phyloP scores from a whole-genome alignment of 2,113 vertebrate genomes.

The Struthio camelus region DNA sequence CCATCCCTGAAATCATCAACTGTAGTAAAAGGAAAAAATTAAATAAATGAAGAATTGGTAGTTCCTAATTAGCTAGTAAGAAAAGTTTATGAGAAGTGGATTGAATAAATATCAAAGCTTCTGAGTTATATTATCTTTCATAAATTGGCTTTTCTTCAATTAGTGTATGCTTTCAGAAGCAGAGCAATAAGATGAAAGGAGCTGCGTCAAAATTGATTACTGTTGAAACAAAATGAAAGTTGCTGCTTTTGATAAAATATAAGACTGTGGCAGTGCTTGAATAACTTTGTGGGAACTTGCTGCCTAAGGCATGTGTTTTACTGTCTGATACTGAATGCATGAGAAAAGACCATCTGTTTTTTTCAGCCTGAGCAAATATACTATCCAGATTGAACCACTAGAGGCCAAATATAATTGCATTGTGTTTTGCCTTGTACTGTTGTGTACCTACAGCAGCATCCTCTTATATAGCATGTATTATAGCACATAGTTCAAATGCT shows the following conservation, averaged over 20 bases:
- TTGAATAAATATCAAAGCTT: conserved; percentile 44
- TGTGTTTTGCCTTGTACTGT: background rate
- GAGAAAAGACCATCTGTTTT: conserved; percentile 32
- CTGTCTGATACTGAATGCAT: background rate
- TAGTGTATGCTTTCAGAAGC: conserved; percentile 23
- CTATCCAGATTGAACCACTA: background rate
- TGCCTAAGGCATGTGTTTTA: conserved; percentile 36
- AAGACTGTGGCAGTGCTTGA: background rate
- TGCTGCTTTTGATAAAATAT: conserved; percentile 39
- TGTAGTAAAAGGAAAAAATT: conserved; percentile 27
- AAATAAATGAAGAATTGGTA: conserved; percentile 37
- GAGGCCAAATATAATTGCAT: conserved; percentile 22
- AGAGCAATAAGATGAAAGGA: conserved; percentile 35
- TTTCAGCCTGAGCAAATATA: conserved; percentile 36
- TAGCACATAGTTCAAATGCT: background rate
- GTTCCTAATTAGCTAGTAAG: conserved; percentile 50
- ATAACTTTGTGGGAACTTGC: conserved; percentile 35
- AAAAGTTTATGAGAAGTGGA: conserved; percentile 26
- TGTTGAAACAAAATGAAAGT: conserved; percentile 38
- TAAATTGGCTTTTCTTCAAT: conserved; percentile 51
- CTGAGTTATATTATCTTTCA: conserved; percentile 18
- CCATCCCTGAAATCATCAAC: background rate
- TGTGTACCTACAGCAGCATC: conserved; percentile 10
- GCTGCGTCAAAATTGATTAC: conserved; percentile 29
- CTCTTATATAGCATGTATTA: background rate